Percentiles rank a stretch among this genome's conserved stretches.
Conservation (phyloP, 53 echinoderm and acorn worm genomes). For the Mesocentrotus franciscanus region DNA sequence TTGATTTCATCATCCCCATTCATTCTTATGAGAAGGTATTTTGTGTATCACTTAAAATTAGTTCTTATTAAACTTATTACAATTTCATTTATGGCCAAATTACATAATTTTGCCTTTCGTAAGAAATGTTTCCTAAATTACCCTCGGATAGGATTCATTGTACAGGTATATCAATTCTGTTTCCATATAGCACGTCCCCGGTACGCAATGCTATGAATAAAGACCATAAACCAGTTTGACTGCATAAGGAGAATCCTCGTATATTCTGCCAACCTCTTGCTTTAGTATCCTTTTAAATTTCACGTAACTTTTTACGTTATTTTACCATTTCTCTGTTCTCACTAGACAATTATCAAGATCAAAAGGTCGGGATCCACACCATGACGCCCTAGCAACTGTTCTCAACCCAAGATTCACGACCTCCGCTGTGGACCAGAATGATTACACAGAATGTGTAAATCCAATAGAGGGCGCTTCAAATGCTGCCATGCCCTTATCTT, state of each 20-base stretch:
- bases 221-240: background rate
- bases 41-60: too few species aligned
- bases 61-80: too few species aligned
- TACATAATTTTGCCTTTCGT: too few species aligned
- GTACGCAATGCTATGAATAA: too few species aligned
- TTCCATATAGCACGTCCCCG: too few species aligned
- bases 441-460: background rate
- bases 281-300: background rate
- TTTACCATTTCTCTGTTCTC: background rate
- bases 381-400: background rate
- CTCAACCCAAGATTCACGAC: background rate
- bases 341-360: background rate
- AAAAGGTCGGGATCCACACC: background rate
- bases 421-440: background rate
- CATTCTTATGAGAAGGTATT: too few species aligned
- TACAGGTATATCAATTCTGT: too few species aligned
- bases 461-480: conserved; percentile 20
- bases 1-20: too few species aligned
- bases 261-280: background rate
- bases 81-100: too few species aligned
- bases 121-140: too few species aligned
- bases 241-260: background rate
- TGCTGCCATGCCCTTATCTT: background rate
- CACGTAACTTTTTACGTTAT: background rate
- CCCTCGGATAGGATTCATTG: too few species aligned